These are phyloP conservation scores for Paratilapia polleni DNA, from an alignment of 2,113 vertebrate species.

Conservation along the genomic window DNA sequence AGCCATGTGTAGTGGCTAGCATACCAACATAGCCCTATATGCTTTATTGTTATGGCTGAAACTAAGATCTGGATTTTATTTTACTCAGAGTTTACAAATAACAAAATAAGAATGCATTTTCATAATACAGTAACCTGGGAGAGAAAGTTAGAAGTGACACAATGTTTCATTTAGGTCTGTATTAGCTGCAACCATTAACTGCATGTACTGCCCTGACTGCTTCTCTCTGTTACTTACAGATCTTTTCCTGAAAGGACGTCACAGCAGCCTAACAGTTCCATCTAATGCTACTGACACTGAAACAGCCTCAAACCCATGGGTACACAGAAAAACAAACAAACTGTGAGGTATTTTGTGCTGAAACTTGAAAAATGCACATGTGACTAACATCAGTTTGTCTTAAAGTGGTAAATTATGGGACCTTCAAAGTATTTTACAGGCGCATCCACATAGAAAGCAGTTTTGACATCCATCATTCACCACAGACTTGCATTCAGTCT, in stretches of 20 bases:
- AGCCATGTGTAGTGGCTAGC: constrained; percentile 5
- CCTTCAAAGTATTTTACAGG: not conserved
- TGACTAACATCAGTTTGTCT: not conserved
- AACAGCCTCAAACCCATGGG: not conserved
- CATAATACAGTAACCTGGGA: too few species aligned
- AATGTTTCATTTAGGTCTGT: not conserved
- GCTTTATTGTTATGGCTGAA: not conserved
- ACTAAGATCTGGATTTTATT: not conserved
- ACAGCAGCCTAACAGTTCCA: not conserved
- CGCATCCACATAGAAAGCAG: not conserved
- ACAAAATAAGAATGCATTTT: not conserved
- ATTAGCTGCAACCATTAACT: not conserved
- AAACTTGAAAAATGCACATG: not conserved
- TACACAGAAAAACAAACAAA: too few species aligned
- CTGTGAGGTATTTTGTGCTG: not conserved
- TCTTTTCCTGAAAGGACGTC: not conserved
- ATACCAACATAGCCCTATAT: not conserved
- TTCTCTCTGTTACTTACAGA: not conserved
- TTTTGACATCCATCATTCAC: not conserved
- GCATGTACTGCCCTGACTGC: not conserved
- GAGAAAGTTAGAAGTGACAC: not conserved
- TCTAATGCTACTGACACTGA: not conserved
- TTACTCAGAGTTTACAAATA: not conserved
- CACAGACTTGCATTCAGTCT: not conserved
- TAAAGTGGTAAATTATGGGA: not conserved